Evolutionary conservation across 2,888 invertebrate genomes (phyloP).

Genomic region (Mythimna pallens): DNA sequence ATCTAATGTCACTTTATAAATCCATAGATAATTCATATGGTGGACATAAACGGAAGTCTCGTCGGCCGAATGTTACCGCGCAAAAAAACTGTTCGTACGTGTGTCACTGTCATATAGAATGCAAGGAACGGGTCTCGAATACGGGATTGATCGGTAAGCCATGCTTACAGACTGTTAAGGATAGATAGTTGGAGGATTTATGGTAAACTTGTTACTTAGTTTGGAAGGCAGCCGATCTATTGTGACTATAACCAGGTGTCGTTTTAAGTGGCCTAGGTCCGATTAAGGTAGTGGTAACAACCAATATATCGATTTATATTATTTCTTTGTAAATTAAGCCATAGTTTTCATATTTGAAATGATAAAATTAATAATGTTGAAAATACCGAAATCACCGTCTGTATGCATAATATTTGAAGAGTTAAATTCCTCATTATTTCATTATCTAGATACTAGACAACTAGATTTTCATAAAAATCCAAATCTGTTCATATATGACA

Average conservation of each 20-base stretch:
- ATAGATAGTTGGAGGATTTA: slow-evolving; percentile 2
- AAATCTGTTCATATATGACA: too few species aligned
- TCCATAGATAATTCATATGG: slow-evolving; percentile 60
- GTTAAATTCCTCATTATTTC: too few species aligned
- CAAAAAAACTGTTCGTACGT: slow-evolving; percentile 60
- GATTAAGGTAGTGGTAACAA: not conserved
- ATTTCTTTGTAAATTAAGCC: too few species aligned
- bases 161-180: slow-evolving; percentile 21
- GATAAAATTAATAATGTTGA: too few species aligned
- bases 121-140: slow-evolving; percentile 59
- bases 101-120: slow-evolving; percentile 48
- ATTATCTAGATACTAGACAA: too few species aligned
- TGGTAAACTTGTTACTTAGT: slow-evolving; percentile 20
- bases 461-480: too few species aligned
- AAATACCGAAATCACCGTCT: too few species aligned
- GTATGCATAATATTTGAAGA: too few species aligned
- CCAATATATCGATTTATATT: not conserved
- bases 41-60: slow-evolving; percentile 58
- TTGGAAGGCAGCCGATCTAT: not conserved
- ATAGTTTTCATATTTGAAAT: too few species aligned
- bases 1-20: slow-evolving; percentile 43
- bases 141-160: slow-evolving; percentile 28
- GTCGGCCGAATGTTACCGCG: slow-evolving; percentile 39
- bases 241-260: not conserved
- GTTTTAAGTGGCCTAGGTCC: not conserved